phyloP scores from a whole-genome alignment of 1,140 invertebrate genomes.

The Microvelia longipes region DNA sequence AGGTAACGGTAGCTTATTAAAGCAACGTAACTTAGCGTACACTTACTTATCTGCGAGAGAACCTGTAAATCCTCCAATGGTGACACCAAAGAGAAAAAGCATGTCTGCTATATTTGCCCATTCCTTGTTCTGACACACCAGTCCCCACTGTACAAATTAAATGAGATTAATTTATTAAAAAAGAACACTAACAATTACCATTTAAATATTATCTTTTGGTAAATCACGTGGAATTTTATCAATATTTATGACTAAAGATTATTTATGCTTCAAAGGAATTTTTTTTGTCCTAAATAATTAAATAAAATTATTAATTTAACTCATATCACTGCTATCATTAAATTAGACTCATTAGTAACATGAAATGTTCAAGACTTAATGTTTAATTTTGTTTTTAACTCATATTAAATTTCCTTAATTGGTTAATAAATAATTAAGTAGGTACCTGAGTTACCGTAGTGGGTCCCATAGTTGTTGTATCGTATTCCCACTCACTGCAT shows the following conservation, averaged over 20 bases:
- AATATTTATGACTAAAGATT: too few relatives aligned
- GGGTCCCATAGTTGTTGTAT: constrained; percentile 42
- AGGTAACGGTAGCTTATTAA: too few relatives aligned
- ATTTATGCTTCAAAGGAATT: too few relatives aligned
- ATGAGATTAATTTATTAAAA: neutral
- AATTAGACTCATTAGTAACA: too few relatives aligned
- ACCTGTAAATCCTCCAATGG: constrained; percentile 48
- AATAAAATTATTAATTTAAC: too few relatives aligned
- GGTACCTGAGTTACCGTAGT: constrained; percentile 50
- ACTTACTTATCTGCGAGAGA: constrained; percentile 45
- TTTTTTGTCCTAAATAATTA: too few relatives aligned
- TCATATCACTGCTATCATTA: too few relatives aligned
- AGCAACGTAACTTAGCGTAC: too few relatives aligned
- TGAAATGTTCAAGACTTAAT: too few relatives aligned
- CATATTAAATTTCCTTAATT: too few relatives aligned
- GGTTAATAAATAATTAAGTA: too few relatives aligned
- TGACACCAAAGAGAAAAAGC: constrained; percentile 49
- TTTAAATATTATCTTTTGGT: neutral
- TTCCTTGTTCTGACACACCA: constrained; percentile 45
- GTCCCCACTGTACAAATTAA: constrained; percentile 37
- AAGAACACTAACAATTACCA: neutral
- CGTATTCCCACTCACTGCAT: constrained; percentile 43
- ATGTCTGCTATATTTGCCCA: constrained; percentile 49
- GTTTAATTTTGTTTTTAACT: too few relatives aligned
- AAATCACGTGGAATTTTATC: neutral